Conservation (phyloP, 2,113 vertebrate species). For the Saccopteryx bilineata region DNA sequence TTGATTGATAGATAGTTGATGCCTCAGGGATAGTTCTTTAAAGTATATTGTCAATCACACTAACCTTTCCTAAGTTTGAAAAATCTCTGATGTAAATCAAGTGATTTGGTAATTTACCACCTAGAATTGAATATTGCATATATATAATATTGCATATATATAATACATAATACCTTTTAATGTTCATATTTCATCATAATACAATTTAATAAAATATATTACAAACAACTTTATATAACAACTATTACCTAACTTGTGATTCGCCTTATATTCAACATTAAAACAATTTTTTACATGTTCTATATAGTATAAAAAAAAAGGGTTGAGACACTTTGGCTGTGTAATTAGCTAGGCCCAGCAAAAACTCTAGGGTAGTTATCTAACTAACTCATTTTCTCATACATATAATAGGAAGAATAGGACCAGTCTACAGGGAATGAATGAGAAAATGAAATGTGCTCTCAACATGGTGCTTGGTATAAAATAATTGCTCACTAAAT, state of each 20-base stretch:
- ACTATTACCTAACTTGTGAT: not conserved
- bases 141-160: not conserved
- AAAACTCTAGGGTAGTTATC: not conserved
- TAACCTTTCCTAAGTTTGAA: conserved; percentile 36
- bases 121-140: not conserved
- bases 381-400: not conserved
- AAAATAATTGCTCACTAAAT: not conserved
- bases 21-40: conserved; percentile 27
- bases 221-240: not conserved
- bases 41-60: conserved; percentile 45
- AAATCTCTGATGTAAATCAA: conserved; percentile 23
- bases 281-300: not conserved
- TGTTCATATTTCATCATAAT: not conserved
- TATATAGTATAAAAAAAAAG: not conserved
- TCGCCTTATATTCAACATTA: not conserved
- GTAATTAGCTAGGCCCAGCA: not conserved
- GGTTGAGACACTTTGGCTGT: not conserved
- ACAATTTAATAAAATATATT: conserved; percentile 21
- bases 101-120: not conserved
- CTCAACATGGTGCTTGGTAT: not conserved
- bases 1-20: conserved; percentile 53
- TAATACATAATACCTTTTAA: conserved; percentile 6
- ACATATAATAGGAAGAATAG: not conserved
- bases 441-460: not conserved
- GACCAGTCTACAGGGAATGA: not conserved